These are phyloP conservation scores for Ctenomys sociabilis DNA, from an alignment of 2,113 vertebrate species.

Conservation along the genomic window DNA sequence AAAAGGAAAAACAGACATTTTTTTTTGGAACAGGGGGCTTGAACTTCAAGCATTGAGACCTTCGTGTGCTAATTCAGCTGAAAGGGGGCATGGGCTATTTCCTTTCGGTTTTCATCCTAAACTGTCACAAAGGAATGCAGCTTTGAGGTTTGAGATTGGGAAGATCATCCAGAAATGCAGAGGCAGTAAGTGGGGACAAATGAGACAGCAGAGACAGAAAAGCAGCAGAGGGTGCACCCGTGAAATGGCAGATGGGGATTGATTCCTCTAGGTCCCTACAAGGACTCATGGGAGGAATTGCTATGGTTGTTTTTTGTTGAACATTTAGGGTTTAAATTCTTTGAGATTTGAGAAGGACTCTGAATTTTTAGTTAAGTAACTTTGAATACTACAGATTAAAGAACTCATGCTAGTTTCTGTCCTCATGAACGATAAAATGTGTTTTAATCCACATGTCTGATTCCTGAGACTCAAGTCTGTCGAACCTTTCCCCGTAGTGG, in stretches of 20 bases:
- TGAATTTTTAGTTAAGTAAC: neutral
- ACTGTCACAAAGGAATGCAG: neutral
- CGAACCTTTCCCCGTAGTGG: neutral
- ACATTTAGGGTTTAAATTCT: neutral
- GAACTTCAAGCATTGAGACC: neutral
- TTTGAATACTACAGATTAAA: neutral
- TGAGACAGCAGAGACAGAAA: neutral
- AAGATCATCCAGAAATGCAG: neutral
- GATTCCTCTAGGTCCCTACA: neutral
- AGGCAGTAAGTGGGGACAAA: neutral
- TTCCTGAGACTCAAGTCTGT: neutral
- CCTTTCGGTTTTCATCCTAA: neutral
- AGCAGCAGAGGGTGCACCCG: accelerated
- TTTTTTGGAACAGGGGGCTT: neutral
- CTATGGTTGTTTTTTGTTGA: neutral
- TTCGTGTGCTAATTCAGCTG: neutral
- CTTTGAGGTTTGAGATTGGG: neutral
- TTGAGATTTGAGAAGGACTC: neutral
- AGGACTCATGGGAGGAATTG: neutral
- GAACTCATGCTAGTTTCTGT: neutral
- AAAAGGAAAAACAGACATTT: neutral
- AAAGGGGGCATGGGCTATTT: neutral
- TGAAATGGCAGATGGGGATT: neutral
- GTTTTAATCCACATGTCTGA: neutral
- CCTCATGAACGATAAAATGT: neutral